Base-by-base conservation (phyloP, 2,113 vertebrate species). In the Stegostoma tigrinum region DNA sequence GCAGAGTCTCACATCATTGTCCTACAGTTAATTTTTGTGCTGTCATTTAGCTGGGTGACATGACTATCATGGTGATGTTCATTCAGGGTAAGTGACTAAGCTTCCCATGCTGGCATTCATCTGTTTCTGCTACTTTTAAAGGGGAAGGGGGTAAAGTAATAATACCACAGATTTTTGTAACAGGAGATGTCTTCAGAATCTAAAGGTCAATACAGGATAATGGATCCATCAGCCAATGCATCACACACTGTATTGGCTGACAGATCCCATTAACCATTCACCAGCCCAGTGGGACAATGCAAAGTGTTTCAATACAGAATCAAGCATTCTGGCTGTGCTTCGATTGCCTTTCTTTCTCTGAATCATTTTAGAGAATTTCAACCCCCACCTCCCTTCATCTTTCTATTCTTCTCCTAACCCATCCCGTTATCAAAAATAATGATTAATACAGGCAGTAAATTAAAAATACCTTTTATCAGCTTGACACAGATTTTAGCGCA, bases 221-320 rank as follows among this genome's bases (percentile, higher is more conserved):
- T 95, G 94, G 94, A 95, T 95, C 67, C 68, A 95, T 34, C 68
- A 95, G 42, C 14, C 38, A 72, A 52, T 72, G 68, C 94, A 95
- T 95, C 94, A 95, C 48, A 93, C 64, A 38, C 89, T 93, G 38
- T 67, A 72, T 72, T 30, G 68, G 94, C 94, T 93, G 89, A 95
- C 68, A 72, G 67, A 70, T 95, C 45, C 66, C 67, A 95, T 94
- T 94, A 94, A 94, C 66, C n/a, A 70, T 70, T 95, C 42, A 93
- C 61, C 64, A n/a, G 61, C 89, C 89, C 21, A 93, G 17, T 91
- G 87, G 87, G 87, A 90, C 87, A 90, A 34, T 34, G 64, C n/a
- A 94, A 24, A 94, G 24, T 14, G 42, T 95, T 95, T 95, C 45
- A 52, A 8, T 6, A 52, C 67, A 48, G 24, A 45, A 38, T 61